These are phyloP conservation scores for Montipora efflorescens DNA, from an alignment of 64 coral and sea anemone genomes.

Conservation along the genomic window DNA sequence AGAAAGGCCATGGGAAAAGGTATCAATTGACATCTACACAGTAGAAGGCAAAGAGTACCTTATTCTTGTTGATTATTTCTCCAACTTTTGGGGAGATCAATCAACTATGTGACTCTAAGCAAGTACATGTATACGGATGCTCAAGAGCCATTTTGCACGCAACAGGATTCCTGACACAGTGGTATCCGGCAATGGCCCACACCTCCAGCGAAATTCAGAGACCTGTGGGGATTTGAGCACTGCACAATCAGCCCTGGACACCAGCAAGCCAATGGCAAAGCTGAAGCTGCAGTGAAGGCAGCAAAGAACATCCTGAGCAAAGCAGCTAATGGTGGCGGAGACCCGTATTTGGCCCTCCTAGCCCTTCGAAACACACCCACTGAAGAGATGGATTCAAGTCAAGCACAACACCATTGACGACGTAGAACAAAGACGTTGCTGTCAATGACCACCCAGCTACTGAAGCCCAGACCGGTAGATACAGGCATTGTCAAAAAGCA, in stretches of 20 bases:
- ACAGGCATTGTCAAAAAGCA: no score
- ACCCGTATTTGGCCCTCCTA: conserved; percentile 45
- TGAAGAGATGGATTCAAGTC: conserved; percentile 16
- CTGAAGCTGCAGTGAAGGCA: conserved; percentile 52
- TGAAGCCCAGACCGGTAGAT: no score
- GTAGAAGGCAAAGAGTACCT: conserved; percentile 35
- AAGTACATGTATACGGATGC: not conserved
- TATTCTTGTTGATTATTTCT: conserved; percentile 27
- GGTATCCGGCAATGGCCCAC: conserved; percentile 36
- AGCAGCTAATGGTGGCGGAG: not conserved
- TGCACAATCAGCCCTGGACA: conserved; percentile 29
- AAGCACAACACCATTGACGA: not conserved
- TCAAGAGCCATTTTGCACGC: not conserved
- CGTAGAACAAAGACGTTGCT: no score
- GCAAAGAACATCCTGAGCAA: conserved; percentile 56
- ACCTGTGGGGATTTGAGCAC: no score
- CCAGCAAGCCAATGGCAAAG: conserved; percentile 23
- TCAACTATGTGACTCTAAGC: not conserved
- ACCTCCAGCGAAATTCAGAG: not conserved
- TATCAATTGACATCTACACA: conserved; percentile 19
- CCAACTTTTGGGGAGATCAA: conserved; percentile 47
- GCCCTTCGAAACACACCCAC: conserved; percentile 62
- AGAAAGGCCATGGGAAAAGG: conserved; percentile 35
- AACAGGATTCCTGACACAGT: conserved; percentile 50
- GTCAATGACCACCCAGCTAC: no score